Percentiles rank a stretch among this genome's conserved stretches.
Conservation (phyloP, 2,797 vertebrate genomes). For the Thunnus albacares region DNA sequence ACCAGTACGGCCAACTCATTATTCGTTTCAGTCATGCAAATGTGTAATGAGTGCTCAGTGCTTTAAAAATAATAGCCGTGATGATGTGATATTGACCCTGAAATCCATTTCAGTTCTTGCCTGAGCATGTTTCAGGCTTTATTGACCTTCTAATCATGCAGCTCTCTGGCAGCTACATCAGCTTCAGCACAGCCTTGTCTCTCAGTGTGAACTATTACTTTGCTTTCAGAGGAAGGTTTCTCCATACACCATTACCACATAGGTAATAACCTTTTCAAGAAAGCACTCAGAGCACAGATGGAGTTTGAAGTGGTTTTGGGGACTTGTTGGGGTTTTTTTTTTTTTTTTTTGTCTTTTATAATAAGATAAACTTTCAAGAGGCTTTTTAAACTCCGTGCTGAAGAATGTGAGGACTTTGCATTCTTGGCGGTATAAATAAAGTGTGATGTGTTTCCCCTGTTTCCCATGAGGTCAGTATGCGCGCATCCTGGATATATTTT, state of each 20-base stretch:
- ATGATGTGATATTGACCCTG: constrained; percentile 77
- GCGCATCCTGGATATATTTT: constrained; percentile 7
- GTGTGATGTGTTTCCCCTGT: neutral
- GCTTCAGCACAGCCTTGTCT: constrained; percentile 41
- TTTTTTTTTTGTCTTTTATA: constrained; percentile 14
- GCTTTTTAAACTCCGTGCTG: constrained; percentile 30
- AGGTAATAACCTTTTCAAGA: constrained; percentile 65
- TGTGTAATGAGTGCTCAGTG: constrained; percentile 56
- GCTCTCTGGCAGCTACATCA: constrained; percentile 54
- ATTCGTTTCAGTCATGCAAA: constrained; percentile 64
- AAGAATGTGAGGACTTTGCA: neutral
- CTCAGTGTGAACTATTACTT: constrained; percentile 51
- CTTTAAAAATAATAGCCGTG: constrained; percentile 66
- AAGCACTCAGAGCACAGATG: constrained; percentile 44
- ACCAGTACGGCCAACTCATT: constrained; percentile 47
- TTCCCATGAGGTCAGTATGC: neutral
- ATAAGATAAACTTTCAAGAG: constrained; percentile 27
- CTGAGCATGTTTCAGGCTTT: constrained; percentile 66
- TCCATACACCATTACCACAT: constrained; percentile 49
- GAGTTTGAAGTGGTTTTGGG: constrained; percentile 45
- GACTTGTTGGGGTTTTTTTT: too few species aligned
- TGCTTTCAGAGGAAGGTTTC: constrained; percentile 53
- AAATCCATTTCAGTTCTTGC: constrained; percentile 81
- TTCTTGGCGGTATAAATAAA: constrained; percentile 17
- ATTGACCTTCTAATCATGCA: constrained; percentile 71